Evolutionary conservation across 2,797 vertebrate genomes (phyloP), one percentile per base, ranked within the genome.

Genomic region (Denticeps clupeoides): DNA sequence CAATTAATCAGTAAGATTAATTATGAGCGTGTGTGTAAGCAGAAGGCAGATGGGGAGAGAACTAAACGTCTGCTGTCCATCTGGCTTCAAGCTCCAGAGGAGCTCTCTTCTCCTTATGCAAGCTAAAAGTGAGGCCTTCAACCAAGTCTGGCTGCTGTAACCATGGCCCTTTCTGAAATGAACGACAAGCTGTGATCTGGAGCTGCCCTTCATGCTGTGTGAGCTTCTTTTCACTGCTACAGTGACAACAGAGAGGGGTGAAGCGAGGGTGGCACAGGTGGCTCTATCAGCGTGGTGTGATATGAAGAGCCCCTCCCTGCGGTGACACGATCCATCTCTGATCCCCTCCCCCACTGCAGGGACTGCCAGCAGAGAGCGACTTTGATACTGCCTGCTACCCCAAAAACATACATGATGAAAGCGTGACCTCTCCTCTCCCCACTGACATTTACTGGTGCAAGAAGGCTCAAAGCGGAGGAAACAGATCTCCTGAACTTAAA

Each of bases 341-440:
- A 51, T 58, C 50, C 68, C 56, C 65, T 63, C 64, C 74, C 69
- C 69, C 44, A 19, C 45, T 11, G n/a, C 28, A 13, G 15, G 2
- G 10, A 7, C 16, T 27, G 21, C 42, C 38, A 18, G 38, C 22
- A 41, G 45, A 47, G 28, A 45, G 51, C 51, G 62, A 41, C 70
- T 83, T 83, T 82, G 77, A 82, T 82, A 71, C 23, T 31, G 43
- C 43, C 56, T 61, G 62, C 58, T 61, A 62, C 59, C 45, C 61
- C 18, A 66, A 72, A 69, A 74, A 80, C 69, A 76, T 70, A 73
- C 64, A 69, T 66, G 77, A 82, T 82, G 78, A 83, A 83, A 82
- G 78, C 51, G 55, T 78, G 77, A 80, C 78, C 80, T 77, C 72
- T 72, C 70, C 64, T 71, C 70, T 62, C 60, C 68, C 53, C 41